These are phyloP conservation scores for Lipotes vexillifer DNA, from an alignment of 2,113 vertebrate species.

Conservation along the genomic window DNA sequence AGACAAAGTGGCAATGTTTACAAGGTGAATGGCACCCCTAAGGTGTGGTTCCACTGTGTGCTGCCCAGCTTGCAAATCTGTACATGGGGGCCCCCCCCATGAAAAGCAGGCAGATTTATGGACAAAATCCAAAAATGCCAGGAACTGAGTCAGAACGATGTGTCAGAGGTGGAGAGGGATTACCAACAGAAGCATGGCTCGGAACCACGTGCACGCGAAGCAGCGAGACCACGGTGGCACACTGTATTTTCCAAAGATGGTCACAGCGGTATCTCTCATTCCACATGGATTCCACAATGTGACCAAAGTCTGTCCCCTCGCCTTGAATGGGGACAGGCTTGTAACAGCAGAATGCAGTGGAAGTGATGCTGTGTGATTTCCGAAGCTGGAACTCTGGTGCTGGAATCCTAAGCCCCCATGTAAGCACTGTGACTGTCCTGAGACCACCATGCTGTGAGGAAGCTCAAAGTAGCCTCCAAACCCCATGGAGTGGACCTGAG, in stretches of 20 bases:
- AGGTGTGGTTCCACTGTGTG: not conserved
- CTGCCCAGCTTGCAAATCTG: not conserved
- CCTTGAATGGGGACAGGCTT: not conserved
- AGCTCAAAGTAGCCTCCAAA: not conserved
- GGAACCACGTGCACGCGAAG: not conserved
- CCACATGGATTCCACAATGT: not conserved
- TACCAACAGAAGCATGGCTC: not conserved
- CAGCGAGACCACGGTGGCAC: not conserved
- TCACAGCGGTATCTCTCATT: not conserved
- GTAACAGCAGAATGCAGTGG: not conserved
- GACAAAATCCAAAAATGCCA: not conserved
- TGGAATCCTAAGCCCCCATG: not conserved
- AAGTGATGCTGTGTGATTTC: not conserved
- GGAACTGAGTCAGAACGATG: not conserved
- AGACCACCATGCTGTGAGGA: not conserved
- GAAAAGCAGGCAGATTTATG: not conserved
- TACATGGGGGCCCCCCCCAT: rapidly evolving
- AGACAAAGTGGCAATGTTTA: not conserved
- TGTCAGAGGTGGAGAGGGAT: not conserved
- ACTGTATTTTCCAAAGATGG: not conserved
- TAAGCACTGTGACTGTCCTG: not conserved
- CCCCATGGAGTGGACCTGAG: not conserved
- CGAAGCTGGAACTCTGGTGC: not conserved
- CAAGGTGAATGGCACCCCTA: not conserved
- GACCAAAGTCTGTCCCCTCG: not conserved